phyloP scores from a whole-genome alignment of 2,113 vertebrate genomes.

The Elaphurus davidianus region DNA sequence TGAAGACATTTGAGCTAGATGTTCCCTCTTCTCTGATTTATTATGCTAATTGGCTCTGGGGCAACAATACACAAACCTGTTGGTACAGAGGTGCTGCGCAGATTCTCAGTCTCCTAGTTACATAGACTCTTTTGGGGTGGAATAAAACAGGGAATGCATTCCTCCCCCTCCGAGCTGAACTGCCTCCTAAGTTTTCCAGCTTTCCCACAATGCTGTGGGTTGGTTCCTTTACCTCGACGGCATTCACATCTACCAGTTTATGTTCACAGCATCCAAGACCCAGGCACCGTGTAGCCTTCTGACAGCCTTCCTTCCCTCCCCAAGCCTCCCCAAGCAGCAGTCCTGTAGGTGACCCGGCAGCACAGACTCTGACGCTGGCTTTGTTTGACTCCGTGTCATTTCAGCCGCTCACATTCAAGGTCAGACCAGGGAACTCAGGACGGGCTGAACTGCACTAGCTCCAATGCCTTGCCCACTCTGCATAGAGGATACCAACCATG shows the following conservation, averaged over 20 bases:
- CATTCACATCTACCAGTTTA: accelerated
- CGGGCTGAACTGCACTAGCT: no score
- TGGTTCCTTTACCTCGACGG: accelerated
- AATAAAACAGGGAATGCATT: accelerated
- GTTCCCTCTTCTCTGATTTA: neutral
- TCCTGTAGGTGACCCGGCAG: neutral
- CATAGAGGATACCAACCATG: accelerated
- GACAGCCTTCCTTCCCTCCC: neutral
- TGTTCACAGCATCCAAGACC: accelerated
- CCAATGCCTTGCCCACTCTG: neutral
- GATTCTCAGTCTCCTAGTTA: neutral
- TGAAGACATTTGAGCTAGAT: neutral
- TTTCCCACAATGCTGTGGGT: accelerated
- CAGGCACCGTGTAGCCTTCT: neutral
- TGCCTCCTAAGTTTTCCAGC: accelerated
- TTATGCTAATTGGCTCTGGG: neutral
- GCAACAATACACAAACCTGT: no score
- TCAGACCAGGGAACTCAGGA: accelerated
- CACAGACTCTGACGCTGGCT: accelerated
- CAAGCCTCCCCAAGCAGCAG: neutral
- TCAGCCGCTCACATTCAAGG: neutral
- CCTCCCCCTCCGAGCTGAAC: accelerated
- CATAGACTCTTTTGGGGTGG: neutral
- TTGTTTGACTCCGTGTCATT: neutral
- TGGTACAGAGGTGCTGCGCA: accelerated